Evolutionary conservation across 2,888 invertebrate genomes (phyloP).

Genomic region (Drosophila neotestacea): DNA sequence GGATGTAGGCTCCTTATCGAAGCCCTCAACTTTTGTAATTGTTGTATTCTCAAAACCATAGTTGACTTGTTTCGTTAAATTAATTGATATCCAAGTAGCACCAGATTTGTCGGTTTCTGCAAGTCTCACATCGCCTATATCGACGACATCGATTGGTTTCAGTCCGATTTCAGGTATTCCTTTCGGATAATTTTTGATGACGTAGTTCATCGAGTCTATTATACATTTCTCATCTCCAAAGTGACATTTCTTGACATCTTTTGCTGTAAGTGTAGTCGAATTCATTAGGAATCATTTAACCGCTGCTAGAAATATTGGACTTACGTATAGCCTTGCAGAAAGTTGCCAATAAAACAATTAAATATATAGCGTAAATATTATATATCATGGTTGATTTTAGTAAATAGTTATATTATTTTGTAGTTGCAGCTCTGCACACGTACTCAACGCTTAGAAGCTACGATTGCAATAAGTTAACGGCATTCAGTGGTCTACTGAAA

Average conservation of each 20-base stretch:
- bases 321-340: conserved; percentile 18
- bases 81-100: conserved; percentile 16
- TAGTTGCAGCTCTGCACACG: neutral
- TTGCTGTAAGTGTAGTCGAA: conserved; percentile 21
- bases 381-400: neutral
- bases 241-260: conserved; percentile 46
- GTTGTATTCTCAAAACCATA: conserved; percentile 64
- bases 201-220: conserved; percentile 38
- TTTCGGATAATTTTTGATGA: conserved; percentile 45
- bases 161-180: conserved; percentile 54
- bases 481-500: neutral
- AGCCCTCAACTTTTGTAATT: conserved; percentile 58
- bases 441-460: neutral
- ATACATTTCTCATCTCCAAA: conserved; percentile 49
- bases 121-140: conserved; percentile 35
- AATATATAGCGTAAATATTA: neutral
- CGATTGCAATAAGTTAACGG: neutral
- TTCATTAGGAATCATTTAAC: too few species aligned
- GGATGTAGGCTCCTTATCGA: conserved; percentile 53
- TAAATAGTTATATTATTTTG: neutral
- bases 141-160: conserved; percentile 53
- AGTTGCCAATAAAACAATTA: neutral
- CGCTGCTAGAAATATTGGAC: neutral
- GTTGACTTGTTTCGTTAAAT: conserved; percentile 48
- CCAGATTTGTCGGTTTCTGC: neutral